Evolutionary conservation across 23 tunicate species (phyloP), one percentile per base, ranked within the genome.

Genomic region (Aplidium turbinatum): DNA sequence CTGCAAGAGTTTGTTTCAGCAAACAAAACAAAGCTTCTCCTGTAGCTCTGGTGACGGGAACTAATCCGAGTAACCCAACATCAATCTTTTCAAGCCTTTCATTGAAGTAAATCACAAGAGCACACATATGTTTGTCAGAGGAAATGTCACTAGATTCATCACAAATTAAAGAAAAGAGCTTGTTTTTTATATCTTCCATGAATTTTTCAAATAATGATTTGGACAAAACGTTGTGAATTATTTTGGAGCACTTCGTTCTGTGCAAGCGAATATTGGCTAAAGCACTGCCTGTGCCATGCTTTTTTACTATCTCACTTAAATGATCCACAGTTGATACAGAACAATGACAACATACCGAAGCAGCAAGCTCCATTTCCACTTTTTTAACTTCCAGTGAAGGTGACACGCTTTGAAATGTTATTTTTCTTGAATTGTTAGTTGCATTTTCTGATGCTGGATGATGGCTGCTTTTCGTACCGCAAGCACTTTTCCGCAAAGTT

Each of bases 181-280:
- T 54, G 6, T n/a, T 25, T 25, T 54, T 54, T 54, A 54, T 54
- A 11, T 54, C 60, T 54, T 54, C 60, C 19, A 25, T n/a, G 21
- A 54, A 54, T n/a, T 54, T 22, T 54, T 54, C 60, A 5, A 54
- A 54, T 18, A 4, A 54, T 11, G 60, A n/a, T 25, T 54, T n/a
- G n/a, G 60, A 54, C 22, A 54, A 54, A 13, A 54, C 60, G 21
- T 54, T 54, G 19, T 54, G 24, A 54, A 54, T 54, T 18, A 54
- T 54, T 13, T n/a, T 54, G 60, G 60, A 54, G 60, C 60, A 54
- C 21, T n/a, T 54, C 21, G 60, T 54, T 54, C 60, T 54, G 21
- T 54, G n/a, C 22, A 54, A 54, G 21, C 23, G 19, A n/a, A 54
- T 54, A 18, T 54, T n/a, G 4, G 24, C 60, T n/a, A 54, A 13